phyloP scores from a whole-genome alignment of 2,888 invertebrate genomes.

The Lapara coniferarum region DNA sequence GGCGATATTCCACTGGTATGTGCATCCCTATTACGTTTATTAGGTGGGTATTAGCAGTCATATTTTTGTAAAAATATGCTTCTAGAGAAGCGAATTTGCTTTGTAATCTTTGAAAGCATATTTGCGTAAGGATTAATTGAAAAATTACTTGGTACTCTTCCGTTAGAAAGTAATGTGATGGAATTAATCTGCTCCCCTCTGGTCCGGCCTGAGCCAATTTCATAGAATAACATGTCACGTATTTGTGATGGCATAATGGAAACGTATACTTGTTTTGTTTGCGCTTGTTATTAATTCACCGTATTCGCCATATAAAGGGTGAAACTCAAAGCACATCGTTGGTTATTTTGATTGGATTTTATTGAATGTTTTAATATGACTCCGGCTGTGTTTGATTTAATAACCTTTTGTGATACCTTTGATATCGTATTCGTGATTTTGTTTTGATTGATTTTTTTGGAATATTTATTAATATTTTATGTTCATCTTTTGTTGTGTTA shows the following conservation, averaged over 20 bases:
- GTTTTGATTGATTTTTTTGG: constrained; percentile 37
- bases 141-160: constrained; percentile 26
- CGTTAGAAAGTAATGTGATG: constrained; percentile 36
- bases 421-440: constrained; percentile 40
- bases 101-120: not conserved
- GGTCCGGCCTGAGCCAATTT: constrained; percentile 63
- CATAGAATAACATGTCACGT: constrained; percentile 70
- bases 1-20: constrained; percentile 5
- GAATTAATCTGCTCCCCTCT: constrained; percentile 64
- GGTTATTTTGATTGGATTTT: constrained; percentile 70
- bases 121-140: not conserved
- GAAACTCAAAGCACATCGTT: constrained; percentile 55
- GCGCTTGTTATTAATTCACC: constrained; percentile 66
- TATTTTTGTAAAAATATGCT: not conserved
- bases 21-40: constrained; percentile 9
- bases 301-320: constrained; percentile 56
- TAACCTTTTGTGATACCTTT: constrained; percentile 45
- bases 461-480: constrained; percentile 29
- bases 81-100: too few relatives aligned
- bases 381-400: constrained; percentile 45
- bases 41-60: constrained; percentile 1
- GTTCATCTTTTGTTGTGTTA: not conserved
- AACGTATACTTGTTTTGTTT: constrained; percentile 62
- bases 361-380: constrained; percentile 53
- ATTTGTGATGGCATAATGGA: constrained; percentile 61